Base-by-base conservation (phyloP, 2,888 invertebrate species). In the Cheilosia urbana region DNA sequence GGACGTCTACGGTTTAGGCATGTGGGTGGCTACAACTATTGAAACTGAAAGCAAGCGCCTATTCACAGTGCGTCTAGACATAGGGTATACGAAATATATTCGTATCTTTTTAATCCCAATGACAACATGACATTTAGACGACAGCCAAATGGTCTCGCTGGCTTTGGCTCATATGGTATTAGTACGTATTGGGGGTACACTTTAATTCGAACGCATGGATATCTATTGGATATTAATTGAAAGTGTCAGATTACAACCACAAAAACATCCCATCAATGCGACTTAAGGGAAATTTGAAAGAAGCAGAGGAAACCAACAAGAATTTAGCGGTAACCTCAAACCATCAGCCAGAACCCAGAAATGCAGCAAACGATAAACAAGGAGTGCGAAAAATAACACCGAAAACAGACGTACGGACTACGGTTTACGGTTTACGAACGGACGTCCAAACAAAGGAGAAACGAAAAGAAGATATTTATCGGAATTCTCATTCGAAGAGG, bases 151-250 rank as follows among this genome's bases (percentile, higher is more conserved):
- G 49, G 62, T 69, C 34, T 66, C 49, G 27, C 37, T 17, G 34
- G 34, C 40, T 62, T 55, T 17, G 30, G 45, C 30, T 57, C n/a
- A n/a, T 55, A 57, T 63, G 21, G 42, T 45, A 73, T 78, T 63
- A 13, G 37, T 37, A 11, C 37, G 1, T 13, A 13, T 13, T 4
- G 37, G 57, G 73, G 45, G 47, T 53, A 65, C 53, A 65, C 40
- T 69, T 21, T 68, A 63, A 60, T 65, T 81, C 57, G 65, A 78
- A 27, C 63, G 60, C 49, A 81, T 66, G 37, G 42, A 58, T 76
- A 87, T 87, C 81, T 87, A 87, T 87, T 84, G 83, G 76, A 78
- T 87, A 87, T 88, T 87, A 88, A 88, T 87, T 87, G 87, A 83
- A 87, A 87, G 84, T 87, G 88, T 87, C 87, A 87, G 87, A 87